Conservation (phyloP, 2,113 vertebrate genomes). For the Otis tarda region DNA sequence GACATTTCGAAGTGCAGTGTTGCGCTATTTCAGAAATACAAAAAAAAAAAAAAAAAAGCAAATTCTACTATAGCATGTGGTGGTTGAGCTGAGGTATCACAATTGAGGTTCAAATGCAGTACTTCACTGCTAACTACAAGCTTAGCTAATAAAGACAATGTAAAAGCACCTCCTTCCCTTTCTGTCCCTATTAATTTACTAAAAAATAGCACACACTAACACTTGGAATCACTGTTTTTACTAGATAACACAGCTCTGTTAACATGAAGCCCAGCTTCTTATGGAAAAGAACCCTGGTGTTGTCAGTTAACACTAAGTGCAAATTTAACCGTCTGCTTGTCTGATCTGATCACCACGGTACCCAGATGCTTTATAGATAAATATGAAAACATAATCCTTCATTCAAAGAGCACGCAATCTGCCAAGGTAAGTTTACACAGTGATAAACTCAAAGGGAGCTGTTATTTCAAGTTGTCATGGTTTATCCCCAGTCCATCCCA, state of each 20-base stretch:
- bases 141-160: neutral
- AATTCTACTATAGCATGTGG: neutral
- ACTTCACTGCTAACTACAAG: neutral
- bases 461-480: neutral
- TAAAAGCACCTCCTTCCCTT: neutral
- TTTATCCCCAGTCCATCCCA: too few species aligned
- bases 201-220: neutral
- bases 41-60: neutral
- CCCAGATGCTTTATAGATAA: conserved; percentile 23
- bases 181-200: neutral
- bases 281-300: neutral
- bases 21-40: neutral
- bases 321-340: neutral
- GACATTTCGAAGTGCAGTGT: neutral
- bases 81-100: neutral
- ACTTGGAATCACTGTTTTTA: neutral
- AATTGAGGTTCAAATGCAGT: neutral
- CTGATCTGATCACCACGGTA: conserved; percentile 6
- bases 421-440: neutral
- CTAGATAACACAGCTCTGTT: neutral
- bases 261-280: neutral
- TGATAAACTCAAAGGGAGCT: neutral
- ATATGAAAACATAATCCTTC: neutral
- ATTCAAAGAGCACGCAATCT: neutral
- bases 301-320: neutral